phyloP scores from a whole-genome alignment of 2,797 vertebrate species.

The Myotis daubentonii region DNA sequence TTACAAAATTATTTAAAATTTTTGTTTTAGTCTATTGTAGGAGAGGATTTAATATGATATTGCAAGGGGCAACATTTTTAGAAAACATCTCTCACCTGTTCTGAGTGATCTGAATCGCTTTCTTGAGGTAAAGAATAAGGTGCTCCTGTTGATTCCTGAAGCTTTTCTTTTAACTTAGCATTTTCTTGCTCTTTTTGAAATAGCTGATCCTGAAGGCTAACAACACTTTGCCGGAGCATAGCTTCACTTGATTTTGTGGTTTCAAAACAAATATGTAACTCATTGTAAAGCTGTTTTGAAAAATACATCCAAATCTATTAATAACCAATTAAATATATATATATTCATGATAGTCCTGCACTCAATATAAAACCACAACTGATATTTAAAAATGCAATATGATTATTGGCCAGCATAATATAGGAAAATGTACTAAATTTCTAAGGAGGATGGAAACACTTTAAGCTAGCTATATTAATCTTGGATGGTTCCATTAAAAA shows the following conservation, averaged over 20 bases:
- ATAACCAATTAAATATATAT: slow-evolving; percentile 29
- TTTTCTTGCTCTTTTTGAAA: slow-evolving; percentile 89
- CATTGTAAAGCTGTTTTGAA: slow-evolving; percentile 91
- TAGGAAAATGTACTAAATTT: not conserved
- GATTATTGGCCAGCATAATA: not conserved
- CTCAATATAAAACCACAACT: slow-evolving; percentile 20
- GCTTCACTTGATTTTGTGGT: slow-evolving; percentile 89
- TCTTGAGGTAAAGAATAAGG: slow-evolving; percentile 78
- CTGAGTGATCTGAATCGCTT: slow-evolving; percentile 81
- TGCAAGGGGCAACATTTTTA: not conserved
- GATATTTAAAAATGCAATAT: not conserved
- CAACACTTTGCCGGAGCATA: slow-evolving; percentile 88
- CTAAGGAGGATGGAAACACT: not conserved
- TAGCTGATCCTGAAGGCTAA: slow-evolving; percentile 88
- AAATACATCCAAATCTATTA: slow-evolving; percentile 57
- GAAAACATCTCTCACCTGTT: slow-evolving; percentile 85
- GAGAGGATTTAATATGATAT: not conserved
- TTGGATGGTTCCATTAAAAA: not conserved
- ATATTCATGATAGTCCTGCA: not conserved
- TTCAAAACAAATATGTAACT: slow-evolving; percentile 93
- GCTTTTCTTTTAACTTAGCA: slow-evolving; percentile 88
- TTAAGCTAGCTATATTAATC: slow-evolving; percentile 13
- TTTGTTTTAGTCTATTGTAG: not conserved
- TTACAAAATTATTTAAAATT: slow-evolving; percentile 29
- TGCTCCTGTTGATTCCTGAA: slow-evolving; percentile 82